Evolutionary conservation across 2,113 vertebrate species (phyloP).

Genomic region (Merops nubicus): DNA sequence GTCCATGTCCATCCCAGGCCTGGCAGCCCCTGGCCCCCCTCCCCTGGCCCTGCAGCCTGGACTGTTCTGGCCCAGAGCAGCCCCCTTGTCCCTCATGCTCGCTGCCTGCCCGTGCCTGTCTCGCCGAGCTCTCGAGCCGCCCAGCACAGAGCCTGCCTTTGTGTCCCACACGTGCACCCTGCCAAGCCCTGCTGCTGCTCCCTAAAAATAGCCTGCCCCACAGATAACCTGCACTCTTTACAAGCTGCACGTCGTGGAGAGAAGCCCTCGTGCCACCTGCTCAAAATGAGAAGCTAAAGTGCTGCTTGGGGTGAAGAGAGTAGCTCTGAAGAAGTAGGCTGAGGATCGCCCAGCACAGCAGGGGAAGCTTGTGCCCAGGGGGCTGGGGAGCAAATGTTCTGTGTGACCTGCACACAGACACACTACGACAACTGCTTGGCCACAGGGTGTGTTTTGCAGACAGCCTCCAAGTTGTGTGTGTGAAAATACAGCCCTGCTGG

Average conservation of each 20-base stretch:
- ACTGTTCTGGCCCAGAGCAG: background rate
- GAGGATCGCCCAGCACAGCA: background rate
- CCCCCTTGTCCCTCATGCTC: background rate
- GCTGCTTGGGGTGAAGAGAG: background rate
- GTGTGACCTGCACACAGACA: background rate
- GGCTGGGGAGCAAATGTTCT: background rate
- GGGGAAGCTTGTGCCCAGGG: background rate
- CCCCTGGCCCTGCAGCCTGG: background rate
- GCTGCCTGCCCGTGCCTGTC: background rate
- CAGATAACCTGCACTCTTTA: background rate
- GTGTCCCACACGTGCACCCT: background rate
- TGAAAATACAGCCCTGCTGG: background rate
- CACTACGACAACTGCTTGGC: background rate
- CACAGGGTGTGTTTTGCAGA: background rate
- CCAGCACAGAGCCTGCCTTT: conserved; percentile 37
- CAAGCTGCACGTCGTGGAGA: background rate
- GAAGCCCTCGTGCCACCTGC: rapidly evolving
- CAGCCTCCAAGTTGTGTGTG: background rate
- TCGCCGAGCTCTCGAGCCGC: background rate
- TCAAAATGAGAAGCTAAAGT: background rate
- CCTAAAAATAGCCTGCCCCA: conserved; percentile 53
- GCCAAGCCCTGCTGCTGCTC: conserved; percentile 5
- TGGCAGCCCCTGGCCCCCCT: background rate
- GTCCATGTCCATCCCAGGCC: rapidly evolving
- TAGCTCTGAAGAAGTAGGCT: background rate